Base-by-base conservation (phyloP, 1,140 invertebrate genomes). In the Cyphomyrmex costatus region DNA sequence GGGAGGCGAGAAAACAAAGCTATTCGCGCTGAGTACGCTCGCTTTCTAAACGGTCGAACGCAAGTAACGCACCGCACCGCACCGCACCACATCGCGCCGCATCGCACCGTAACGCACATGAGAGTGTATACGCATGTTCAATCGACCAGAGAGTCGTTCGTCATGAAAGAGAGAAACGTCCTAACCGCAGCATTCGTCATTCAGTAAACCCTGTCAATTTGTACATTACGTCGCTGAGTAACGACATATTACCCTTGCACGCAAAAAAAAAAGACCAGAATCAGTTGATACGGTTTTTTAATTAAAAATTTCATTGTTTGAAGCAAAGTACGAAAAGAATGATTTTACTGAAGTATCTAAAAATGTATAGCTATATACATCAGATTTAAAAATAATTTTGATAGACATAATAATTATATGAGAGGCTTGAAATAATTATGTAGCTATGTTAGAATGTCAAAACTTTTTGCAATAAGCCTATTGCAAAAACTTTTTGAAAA, bases 41-140 rank as follows among this genome's bases (percentile, higher is more conserved):
- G 85, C 89, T 90, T 90, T 90, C 89, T 90, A 90, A 89, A 89
- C 88, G 89, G 80, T 87, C 79, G 85, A 90, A 90, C 79, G 89
- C n/a, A 80, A n/a, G n/a, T n/a, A n/a, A n/a, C n/a, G n/a, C 88
- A 86, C 70, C 71, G 33, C 68, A 19, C 0, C 36, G 61, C 61
- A 16, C 2, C 49, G 14, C n/a, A 80, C 70, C 79, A 80, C 88
- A 86, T 61, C 77, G 30, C 66, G 33, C 0, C 27, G 53, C 53
- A n/a, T 8, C 53, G n/a, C n/a, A 80, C 85, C 79, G 86, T 16
- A 89, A 36, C 30, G 87, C 79, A 78, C 71, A 79, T 73, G 53
- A 33, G 53, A 85, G 10, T 36, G 19, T 21, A 24, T 33, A 65
- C 42, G 58, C n/a, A 19, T 77, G 74, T 74, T 89, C 73, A 58